These are phyloP conservation scores for Sebastes elongatus DNA, from an alignment of 2,797 vertebrate species.

Conservation along the genomic window DNA sequence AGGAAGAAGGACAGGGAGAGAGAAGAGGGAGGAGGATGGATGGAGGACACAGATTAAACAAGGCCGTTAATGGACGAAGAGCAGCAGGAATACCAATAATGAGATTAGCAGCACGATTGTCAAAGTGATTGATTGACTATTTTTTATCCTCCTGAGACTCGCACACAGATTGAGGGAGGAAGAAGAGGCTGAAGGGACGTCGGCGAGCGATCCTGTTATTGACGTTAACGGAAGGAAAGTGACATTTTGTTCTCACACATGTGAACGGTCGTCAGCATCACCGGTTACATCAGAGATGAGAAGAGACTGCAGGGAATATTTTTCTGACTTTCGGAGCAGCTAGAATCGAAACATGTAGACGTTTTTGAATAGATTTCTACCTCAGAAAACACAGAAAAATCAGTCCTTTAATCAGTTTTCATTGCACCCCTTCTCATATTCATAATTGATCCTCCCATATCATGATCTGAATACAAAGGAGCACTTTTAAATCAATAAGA, in stretches of 20 bases:
- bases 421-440: background rate
- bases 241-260: conserved; percentile 49
- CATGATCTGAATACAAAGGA: background rate
- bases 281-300: conserved; percentile 7
- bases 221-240: conserved; percentile 30
- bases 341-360: rapidly evolving
- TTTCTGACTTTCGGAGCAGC: background rate
- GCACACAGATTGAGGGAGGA: conserved; percentile 7
- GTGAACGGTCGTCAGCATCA: conserved; percentile 1
- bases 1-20: background rate
- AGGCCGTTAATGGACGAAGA: background rate
- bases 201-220: conserved; percentile 5
- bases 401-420: background rate
- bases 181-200: conserved; percentile 22
- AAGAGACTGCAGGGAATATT: background rate
- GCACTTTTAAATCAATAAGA: background rate
- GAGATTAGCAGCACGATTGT: conserved; percentile 22
- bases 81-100: conserved; percentile 21
- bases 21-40: background rate
- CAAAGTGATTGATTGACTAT: conserved; percentile 28
- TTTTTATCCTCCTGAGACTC: background rate
- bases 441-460: background rate
- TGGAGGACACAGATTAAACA: conserved; percentile 5
- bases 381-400: background rate
- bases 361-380: background rate